phyloP scores from a whole-genome alignment of 2,113 vertebrate genomes.

The Aleadryas rufinucha region DNA sequence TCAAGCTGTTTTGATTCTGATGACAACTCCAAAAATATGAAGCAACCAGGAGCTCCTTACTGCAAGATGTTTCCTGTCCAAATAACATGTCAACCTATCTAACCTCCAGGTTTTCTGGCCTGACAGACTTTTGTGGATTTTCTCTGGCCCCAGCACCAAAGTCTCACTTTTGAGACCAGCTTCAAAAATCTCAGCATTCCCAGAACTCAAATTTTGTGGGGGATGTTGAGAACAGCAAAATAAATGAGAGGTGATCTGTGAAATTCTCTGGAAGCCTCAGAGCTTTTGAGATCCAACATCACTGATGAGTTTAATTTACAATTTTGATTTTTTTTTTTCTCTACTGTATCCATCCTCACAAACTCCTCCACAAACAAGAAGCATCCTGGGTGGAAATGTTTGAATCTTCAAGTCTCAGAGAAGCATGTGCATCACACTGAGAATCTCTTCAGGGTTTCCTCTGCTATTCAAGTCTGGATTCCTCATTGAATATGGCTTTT shows the following conservation, averaged over 20 bases:
- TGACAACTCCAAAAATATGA: not conserved
- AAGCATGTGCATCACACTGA: not conserved
- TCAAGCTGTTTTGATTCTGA: constrained; percentile 37
- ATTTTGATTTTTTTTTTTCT: not conserved
- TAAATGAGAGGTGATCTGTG: not conserved
- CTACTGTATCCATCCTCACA: rapidly evolving
- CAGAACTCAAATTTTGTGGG: not conserved
- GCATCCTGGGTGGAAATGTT: not conserved
- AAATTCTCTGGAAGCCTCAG: not conserved
- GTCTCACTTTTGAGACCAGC: not conserved
- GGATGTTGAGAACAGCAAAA: not conserved
- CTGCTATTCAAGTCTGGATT: not conserved
- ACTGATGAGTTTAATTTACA: not conserved
- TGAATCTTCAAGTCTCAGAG: not conserved
- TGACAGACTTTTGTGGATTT: not conserved
- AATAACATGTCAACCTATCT: not conserved
- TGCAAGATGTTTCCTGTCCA: constrained; percentile 4
- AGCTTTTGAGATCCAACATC: not conserved
- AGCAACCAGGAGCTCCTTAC: not conserved
- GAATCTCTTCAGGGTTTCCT: not conserved
- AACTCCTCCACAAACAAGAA: not conserved
- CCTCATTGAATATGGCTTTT: not conserved
- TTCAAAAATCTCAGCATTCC: not conserved
- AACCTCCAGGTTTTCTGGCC: not conserved
- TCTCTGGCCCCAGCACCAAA: not conserved